Percentiles rank a stretch among this genome's conserved stretches.
Evolutionary conservation across 2,888 invertebrate species (phyloP).

Genomic region (Ligdia adustata): DNA sequence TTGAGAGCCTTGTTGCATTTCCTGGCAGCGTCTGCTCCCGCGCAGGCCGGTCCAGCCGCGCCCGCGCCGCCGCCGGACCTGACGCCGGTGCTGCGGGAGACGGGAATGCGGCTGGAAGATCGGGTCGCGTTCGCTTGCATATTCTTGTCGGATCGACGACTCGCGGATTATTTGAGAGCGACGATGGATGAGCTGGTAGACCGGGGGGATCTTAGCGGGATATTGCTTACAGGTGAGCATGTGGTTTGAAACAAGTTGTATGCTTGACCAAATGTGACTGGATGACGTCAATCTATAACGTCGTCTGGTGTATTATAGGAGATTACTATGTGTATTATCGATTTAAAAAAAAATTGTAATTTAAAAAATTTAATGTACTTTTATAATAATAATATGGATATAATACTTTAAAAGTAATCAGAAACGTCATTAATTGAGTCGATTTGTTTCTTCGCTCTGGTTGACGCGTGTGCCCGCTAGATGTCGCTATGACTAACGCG

Average conservation of each 20-base stretch:
- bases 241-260: no score
- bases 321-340: no score
- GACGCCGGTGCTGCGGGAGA: slow-evolving; percentile 84
- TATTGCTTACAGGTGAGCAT: slow-evolving; percentile 89
- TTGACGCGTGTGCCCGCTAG: background rate
- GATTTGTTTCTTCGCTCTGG: no score
- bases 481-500: no score
- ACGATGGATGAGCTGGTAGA: slow-evolving; percentile 88
- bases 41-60: slow-evolving; percentile 95
- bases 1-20: slow-evolving; percentile 94
- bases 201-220: slow-evolving; percentile 92
- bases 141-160: slow-evolving; percentile 91
- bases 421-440: no score
- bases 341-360: no score
- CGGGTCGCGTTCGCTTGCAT: slow-evolving; percentile 95
- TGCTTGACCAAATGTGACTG: no score
- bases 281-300: no score
- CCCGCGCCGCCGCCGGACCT: slow-evolving; percentile 43
- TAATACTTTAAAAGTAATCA: no score
- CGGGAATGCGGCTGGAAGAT: slow-evolving; percentile 93
- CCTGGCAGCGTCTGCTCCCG: slow-evolving; percentile 87
- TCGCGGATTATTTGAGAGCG: slow-evolving; percentile 90
- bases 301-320: background rate
- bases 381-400: no score
- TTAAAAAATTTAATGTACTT: no score